phyloP scores from a whole-genome alignment of 92 coral and sea anemone species.

The Paramuricea clavata region DNA sequence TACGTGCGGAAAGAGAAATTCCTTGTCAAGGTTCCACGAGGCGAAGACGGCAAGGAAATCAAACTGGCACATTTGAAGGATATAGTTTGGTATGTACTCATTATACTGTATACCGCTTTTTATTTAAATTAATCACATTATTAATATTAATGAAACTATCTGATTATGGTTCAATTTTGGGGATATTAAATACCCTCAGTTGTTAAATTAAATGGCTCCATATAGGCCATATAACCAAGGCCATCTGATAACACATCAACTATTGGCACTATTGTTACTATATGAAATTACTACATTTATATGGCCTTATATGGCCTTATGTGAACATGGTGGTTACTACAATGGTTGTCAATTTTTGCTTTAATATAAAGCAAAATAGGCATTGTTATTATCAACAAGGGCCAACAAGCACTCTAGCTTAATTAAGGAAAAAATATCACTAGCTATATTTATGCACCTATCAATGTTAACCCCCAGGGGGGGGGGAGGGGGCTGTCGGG shows the following conservation, averaged over 20 bases:
- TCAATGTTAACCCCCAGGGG: no score
- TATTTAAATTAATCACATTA: constrained; percentile 3
- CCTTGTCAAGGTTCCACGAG: constrained; percentile 14
- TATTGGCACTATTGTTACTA: no score
- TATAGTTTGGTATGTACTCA: constrained; percentile 41
- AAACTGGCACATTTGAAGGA: constrained; percentile 32
- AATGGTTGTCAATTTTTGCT: no score
- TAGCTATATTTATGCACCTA: no score
- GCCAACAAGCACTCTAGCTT: no score
- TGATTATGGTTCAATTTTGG: background rate
- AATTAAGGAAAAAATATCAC: no score
- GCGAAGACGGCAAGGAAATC: background rate
- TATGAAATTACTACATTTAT: background rate
- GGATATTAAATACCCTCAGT: no score
- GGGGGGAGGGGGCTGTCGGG: no score
- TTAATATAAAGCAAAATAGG: background rate
- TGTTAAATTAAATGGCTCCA: no score
- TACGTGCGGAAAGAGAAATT: constrained; percentile 29
- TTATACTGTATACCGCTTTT: constrained; percentile 18
- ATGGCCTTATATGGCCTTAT: constrained; percentile 19
- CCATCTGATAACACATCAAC: background rate
- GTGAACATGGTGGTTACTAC: no score
- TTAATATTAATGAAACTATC: background rate
- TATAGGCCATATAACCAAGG: no score
- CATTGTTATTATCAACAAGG: background rate